Percentiles rank a stretch among this genome's conserved stretches.
These are phyloP conservation scores for Coregonus suidteri DNA, from an alignment of 2,797 vertebrate genomes.

Conservation along the genomic window DNA sequence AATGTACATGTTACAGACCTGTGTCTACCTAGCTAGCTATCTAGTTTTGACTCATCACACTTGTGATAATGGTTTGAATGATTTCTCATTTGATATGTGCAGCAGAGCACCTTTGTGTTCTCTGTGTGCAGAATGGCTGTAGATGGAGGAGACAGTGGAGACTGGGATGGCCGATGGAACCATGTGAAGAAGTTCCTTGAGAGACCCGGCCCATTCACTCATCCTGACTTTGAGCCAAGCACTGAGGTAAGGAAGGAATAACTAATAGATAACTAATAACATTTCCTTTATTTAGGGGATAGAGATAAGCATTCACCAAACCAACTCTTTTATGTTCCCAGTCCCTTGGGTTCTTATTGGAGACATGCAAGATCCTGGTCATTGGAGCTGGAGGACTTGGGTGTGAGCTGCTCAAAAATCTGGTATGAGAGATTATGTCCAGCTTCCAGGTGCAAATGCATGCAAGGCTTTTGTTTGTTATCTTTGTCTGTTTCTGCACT, in stretches of 20 bases:
- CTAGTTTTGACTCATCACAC: background rate
- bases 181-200: slow-evolving; percentile 98
- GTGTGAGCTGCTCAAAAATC: slow-evolving; percentile 96
- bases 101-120: slow-evolving; percentile 77
- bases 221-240: slow-evolving; percentile 97
- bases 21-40: background rate
- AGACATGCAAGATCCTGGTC: slow-evolving; percentile 95
- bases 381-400: slow-evolving; percentile 96
- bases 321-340: slow-evolving; percentile 39
- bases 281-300: background rate
- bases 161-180: slow-evolving; percentile 98
- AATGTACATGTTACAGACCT: background rate
- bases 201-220: slow-evolving; percentile 94
- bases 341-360: slow-evolving; percentile 93
- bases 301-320: background rate
- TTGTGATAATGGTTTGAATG: slow-evolving; percentile 26
- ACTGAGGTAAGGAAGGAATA: slow-evolving; percentile 85
- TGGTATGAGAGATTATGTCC: slow-evolving; percentile 76
- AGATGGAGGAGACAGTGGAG: slow-evolving; percentile 88
- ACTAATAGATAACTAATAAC: background rate
- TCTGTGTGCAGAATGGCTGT: slow-evolving; percentile 96
- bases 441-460: background rate
- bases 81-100: slow-evolving; percentile 67
- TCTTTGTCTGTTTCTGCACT: background rate
- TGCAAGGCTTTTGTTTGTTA: background rate